Evolutionary conservation across 2,797 vertebrate species (phyloP), one percentile per base, ranked within the genome.

Genomic region (Rhynchotus rufescens): DNA sequence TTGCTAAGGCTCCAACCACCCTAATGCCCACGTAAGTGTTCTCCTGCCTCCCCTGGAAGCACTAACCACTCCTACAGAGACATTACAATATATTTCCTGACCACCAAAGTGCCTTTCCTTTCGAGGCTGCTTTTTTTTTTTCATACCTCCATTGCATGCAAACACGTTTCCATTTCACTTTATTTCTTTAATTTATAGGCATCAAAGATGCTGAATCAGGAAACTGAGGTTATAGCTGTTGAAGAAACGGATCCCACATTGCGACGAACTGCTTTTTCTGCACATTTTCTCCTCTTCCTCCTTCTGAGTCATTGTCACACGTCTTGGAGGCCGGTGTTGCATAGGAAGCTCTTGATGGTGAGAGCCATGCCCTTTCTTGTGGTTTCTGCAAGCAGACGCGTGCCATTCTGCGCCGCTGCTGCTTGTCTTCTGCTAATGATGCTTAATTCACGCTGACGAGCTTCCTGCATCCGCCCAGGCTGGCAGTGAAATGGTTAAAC

Each of bases 201-300:
- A 94, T 93, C 92, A 94, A 96, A 97, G 94, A 94, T 96, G 93
- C 95, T 96, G 95, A 97, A 93, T 97, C 97, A 97, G 97, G 97
- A 97, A 97, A 96, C 95, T 92, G 96, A 97, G 97, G 96, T 97
- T 96, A 95, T 96, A 93, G 95, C 96, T 97, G 86, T 84, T 97
- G 90, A 97, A 97, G 97, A 96, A 97, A 95, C 44, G 1, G 89
- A 96, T 97, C 95, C 96, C 91, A 86, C 96, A 80, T 93, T 62
- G 86, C 93, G 92, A 96, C 88, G 91, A 95, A 90, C 91, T 94
- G 96, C 94, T 97, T 97, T 91, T 96, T 97, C n/a, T 61, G 92
- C 95, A 97, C 84, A 93, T 95, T 92, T 91, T 64, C 92, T 92
- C 82, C 36, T 84, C 90, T 96, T 97, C 96, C 92, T 95, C 93